Conservation (phyloP, 2,888 invertebrate species). For the Cosmia trapezina region DNA sequence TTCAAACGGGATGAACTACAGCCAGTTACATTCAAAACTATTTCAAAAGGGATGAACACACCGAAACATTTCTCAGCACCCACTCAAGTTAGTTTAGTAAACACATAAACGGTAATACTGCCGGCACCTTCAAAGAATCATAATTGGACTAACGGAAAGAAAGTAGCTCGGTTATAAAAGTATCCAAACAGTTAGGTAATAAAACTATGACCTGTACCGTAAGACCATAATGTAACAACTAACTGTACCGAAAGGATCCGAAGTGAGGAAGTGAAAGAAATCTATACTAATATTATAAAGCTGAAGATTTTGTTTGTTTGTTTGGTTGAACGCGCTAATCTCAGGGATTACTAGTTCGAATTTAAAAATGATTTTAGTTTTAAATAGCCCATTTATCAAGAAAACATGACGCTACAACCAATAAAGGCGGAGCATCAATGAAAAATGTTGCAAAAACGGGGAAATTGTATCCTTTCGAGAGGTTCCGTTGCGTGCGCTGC, state of each 20-base stretch:
- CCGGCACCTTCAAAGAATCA: constrained; percentile 80
- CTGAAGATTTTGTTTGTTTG: too few species aligned
- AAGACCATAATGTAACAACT: constrained; percentile 46
- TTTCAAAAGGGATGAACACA: constrained; percentile 18
- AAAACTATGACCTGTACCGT: constrained; percentile 72
- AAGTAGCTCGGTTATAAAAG: constrained; percentile 84
- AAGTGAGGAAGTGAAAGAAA: constrained; percentile 40
- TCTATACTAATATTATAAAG: too few species aligned
- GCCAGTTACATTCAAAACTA: neutral
- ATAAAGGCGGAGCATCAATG: too few species aligned
- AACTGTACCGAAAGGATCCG: constrained; percentile 65
- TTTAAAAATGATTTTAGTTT: too few species aligned
- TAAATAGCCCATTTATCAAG: too few species aligned
- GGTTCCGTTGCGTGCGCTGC: too few species aligned
- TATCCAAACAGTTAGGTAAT: constrained; percentile 72
- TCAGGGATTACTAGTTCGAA: too few species aligned
- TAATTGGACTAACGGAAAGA: constrained; percentile 85
- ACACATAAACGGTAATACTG: constrained; percentile 73
- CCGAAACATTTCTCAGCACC: constrained; percentile 36
- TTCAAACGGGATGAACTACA: too few species aligned
- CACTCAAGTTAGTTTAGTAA: constrained; percentile 56
- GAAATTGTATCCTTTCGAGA: too few species aligned
- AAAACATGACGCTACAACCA: too few species aligned
- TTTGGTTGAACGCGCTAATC: too few species aligned
- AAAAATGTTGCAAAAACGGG: too few species aligned